These are phyloP conservation scores for Trichogramma dendrolimi DNA, from an alignment of 2,888 invertebrate genomes.

Conservation along the genomic window DNA sequence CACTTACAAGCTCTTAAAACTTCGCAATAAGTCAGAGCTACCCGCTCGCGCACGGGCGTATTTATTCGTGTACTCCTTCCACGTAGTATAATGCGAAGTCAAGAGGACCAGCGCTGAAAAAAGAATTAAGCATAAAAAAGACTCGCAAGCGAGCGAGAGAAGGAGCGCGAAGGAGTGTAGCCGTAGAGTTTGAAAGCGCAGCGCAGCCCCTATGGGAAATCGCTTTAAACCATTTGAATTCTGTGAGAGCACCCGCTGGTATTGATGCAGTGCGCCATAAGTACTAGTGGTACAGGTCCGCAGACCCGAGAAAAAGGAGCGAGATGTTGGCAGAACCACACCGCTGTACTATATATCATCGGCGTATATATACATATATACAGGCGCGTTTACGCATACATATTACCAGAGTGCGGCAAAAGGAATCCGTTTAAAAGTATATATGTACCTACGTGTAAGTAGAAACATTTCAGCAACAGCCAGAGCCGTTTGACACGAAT, in stretches of 20 bases:
- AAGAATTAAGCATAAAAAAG: constrained; percentile 19
- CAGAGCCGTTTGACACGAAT: constrained; percentile 53
- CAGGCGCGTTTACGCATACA: constrained; percentile 23
- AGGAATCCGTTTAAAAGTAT: constrained; percentile 50
- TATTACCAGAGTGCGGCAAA: constrained; percentile 32
- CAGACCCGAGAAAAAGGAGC: constrained; percentile 12
- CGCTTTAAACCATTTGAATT: constrained; percentile 53
- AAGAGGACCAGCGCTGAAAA: constrained; percentile 19
- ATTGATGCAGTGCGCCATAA: constrained; percentile 24
- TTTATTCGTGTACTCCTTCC: too few species aligned
- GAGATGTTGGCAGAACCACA: constrained; percentile 24
- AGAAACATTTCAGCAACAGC: constrained; percentile 40
- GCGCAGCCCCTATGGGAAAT: constrained; percentile 49
- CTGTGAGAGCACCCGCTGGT: constrained; percentile 33
- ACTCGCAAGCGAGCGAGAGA: background rate
- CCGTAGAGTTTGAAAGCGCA: constrained; percentile 28
- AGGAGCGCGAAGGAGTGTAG: constrained; percentile 3
- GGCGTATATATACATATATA: constrained; percentile 22
- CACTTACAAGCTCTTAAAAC: constrained; percentile 26
- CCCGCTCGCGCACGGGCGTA: constrained; percentile 2
- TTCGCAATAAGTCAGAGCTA: constrained; percentile 38
- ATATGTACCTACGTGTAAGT: constrained; percentile 42
- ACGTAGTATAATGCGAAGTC: background rate
- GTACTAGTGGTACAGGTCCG: too few species aligned
- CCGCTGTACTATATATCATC: constrained; percentile 30